Percentiles rank a stretch among this genome's conserved stretches.
Conservation (phyloP, 2,797 vertebrate genomes). For the Cyclopterus lumpus region DNA sequence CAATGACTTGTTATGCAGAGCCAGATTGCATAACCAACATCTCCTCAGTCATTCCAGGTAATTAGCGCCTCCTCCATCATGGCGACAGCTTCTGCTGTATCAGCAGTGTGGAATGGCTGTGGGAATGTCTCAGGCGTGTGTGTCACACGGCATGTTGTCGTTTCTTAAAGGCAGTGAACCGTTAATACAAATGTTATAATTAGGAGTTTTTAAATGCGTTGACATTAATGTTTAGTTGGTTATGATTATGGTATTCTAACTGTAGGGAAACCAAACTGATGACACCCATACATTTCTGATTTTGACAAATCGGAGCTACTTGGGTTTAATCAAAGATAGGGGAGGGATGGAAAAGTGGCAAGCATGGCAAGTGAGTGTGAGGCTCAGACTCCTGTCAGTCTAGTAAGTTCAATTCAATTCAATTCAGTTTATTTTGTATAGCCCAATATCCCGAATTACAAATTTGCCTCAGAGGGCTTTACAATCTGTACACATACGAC, state of each 20-base stretch:
- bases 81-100: constrained; percentile 38
- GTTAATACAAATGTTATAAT: not conserved
- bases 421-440: too few relatives aligned
- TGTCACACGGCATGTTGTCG: constrained; percentile 31
- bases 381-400: not conserved
- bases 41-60: constrained; percentile 47
- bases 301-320: constrained; percentile 2
- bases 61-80: constrained; percentile 48
- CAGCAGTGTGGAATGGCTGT: constrained; percentile 48
- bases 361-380: not conserved
- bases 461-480: too few relatives aligned
- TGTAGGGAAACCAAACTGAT: not conserved
- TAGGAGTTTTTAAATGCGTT: constrained; percentile 4
- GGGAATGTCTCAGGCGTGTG: constrained; percentile 37
- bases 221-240: constrained; percentile 7
- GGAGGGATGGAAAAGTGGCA: not conserved
- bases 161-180: constrained; percentile 34
- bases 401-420: too few relatives aligned
- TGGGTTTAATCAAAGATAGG: not conserved
- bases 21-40: constrained; percentile 52
- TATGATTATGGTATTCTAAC: not conserved
- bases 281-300: not conserved
- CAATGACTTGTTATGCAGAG: constrained; percentile 35
- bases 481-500: too few relatives aligned
- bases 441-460: too few relatives aligned